Percentiles rank a stretch among this genome's conserved stretches.
phyloP scores from a whole-genome alignment of 2,113 vertebrate species.

The Lota lota region DNA sequence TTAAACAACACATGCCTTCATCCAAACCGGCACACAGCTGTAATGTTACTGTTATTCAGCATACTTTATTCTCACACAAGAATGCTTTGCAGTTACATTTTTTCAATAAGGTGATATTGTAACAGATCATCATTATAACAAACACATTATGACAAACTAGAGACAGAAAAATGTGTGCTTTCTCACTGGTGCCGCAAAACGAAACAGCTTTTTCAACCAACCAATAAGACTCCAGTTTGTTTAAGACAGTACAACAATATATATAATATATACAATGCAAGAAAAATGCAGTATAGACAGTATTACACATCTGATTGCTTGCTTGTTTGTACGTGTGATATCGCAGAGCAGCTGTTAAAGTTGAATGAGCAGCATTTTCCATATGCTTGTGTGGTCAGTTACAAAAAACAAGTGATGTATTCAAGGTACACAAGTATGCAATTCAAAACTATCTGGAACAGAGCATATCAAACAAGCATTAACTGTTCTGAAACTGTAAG shows the following conservation, averaged over 20 bases:
- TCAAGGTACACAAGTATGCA: too few species aligned
- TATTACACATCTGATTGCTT: background rate
- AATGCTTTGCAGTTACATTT: slow-evolving; percentile 37
- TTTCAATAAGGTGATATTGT: slow-evolving; percentile 1
- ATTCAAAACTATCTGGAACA: too few species aligned
- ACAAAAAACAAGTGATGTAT: too few species aligned
- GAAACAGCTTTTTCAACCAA: background rate
- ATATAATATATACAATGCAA: slow-evolving; percentile 20
- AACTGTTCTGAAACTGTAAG: too few species aligned
- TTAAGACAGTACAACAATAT: slow-evolving; percentile 20
- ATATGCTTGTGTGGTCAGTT: too few species aligned
- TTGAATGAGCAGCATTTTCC: too few species aligned
- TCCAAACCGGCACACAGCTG: too few species aligned
- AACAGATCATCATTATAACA: slow-evolving; percentile 29
- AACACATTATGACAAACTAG: background rate
- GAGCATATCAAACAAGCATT: too few species aligned
- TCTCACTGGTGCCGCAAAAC: slow-evolving; percentile 17
- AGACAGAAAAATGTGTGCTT: slow-evolving; percentile 26
- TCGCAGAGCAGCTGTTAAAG: too few species aligned
- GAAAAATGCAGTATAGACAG: slow-evolving; percentile 46
- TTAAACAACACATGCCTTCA: too few species aligned
- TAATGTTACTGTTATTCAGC: slow-evolving; percentile 42
- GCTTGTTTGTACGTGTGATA: too few species aligned
- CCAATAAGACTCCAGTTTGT: slow-evolving; percentile 22
- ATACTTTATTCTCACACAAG: slow-evolving; percentile 41